A percentile compares a stretch with the other conserved stretches of the same genome.
These are phyloP conservation scores for Cartodere bifasciata DNA, from an alignment of 2,888 invertebrate species.

Conservation along the genomic window DNA sequence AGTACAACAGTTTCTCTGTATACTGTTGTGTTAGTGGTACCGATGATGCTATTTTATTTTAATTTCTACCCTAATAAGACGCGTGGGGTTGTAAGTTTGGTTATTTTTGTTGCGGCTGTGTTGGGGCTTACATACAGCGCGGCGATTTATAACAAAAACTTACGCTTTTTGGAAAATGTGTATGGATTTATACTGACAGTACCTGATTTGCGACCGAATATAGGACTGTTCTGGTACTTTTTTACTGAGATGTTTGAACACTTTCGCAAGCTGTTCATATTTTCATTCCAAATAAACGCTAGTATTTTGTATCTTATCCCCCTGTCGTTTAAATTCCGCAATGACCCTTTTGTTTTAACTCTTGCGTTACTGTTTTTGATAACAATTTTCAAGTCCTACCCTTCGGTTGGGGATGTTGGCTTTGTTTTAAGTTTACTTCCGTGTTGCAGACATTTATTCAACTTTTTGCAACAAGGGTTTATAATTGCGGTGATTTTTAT, in stretches of 20 bases:
- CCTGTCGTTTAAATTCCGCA: conserved; percentile 62
- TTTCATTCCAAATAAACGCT: conserved; percentile 94
- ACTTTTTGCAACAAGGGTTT: conserved; percentile 79
- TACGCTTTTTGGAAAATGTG: conserved; percentile 43
- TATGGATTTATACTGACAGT: conserved; percentile 61
- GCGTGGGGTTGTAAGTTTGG: conserved; percentile 27
- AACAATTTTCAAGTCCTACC: conserved; percentile 93
- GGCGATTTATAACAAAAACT: conserved; percentile 19
- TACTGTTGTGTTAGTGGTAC: conserved; percentile 71
- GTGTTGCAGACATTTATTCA: conserved; percentile 76
- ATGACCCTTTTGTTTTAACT: conserved; percentile 68
- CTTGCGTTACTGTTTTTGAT: conserved; percentile 70
- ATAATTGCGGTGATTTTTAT: conserved; percentile 84
- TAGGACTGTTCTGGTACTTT: conserved; percentile 99
- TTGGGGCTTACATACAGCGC: conserved; percentile 15
- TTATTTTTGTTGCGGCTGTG: conserved; percentile 17
- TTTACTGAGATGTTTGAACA: conserved; percentile 99
- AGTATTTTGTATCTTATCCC: conserved; percentile 85
- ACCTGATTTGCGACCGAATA: conserved; percentile 90
- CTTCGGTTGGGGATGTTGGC: conserved; percentile 88
- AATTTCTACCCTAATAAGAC: conserved; percentile 39
- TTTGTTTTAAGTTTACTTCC: conserved; percentile 84
- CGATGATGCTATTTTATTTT: conserved; percentile 60
- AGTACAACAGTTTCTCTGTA: conserved; percentile 74
- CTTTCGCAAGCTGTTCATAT: conserved; percentile 87